These are phyloP conservation scores for Yponomeuta sedellus DNA, from an alignment of 2,888 invertebrate genomes.

Conservation along the genomic window DNA sequence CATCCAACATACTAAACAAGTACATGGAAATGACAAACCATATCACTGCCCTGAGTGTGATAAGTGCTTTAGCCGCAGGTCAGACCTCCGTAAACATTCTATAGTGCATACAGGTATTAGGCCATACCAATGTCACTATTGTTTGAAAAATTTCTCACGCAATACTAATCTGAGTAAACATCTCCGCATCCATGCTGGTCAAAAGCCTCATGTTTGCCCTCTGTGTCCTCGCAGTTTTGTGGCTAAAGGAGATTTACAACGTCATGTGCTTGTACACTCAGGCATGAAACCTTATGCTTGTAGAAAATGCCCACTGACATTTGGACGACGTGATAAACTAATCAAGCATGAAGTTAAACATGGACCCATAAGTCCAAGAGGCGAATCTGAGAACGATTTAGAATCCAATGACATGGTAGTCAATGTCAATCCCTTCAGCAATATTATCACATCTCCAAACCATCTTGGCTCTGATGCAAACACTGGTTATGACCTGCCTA, in stretches of 20 bases:
- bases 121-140: slow-evolving; percentile 83
- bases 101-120: slow-evolving; percentile 86
- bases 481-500: slow-evolving; percentile 61
- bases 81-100: slow-evolving; percentile 83
- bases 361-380: slow-evolving; percentile 49
- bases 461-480: slow-evolving; percentile 43
- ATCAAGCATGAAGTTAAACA: slow-evolving; percentile 81
- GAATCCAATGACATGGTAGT: slow-evolving; percentile 76
- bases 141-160: slow-evolving; percentile 84
- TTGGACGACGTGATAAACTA: slow-evolving; percentile 82
- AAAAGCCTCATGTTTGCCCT: slow-evolving; percentile 83
- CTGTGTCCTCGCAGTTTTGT: slow-evolving; percentile 84
- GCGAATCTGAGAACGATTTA: slow-evolving; percentile 41
- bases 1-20: slow-evolving; percentile 80
- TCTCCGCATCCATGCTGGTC: slow-evolving; percentile 82
- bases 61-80: slow-evolving; percentile 81
- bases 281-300: slow-evolving; percentile 81
- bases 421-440: slow-evolving; percentile 77
- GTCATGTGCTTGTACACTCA: slow-evolving; percentile 81
- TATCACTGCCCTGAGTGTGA: slow-evolving; percentile 83
- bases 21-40: slow-evolving; percentile 82
- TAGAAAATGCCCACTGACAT: slow-evolving; percentile 79
- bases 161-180: slow-evolving; percentile 87
- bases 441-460: slow-evolving; percentile 62
- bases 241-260: slow-evolving; percentile 79